A percentile compares a stretch with the other conserved stretches of the same genome.
phyloP scores from a whole-genome alignment of 2,113 vertebrate species.

The Nothoprocta perdicaria region DNA sequence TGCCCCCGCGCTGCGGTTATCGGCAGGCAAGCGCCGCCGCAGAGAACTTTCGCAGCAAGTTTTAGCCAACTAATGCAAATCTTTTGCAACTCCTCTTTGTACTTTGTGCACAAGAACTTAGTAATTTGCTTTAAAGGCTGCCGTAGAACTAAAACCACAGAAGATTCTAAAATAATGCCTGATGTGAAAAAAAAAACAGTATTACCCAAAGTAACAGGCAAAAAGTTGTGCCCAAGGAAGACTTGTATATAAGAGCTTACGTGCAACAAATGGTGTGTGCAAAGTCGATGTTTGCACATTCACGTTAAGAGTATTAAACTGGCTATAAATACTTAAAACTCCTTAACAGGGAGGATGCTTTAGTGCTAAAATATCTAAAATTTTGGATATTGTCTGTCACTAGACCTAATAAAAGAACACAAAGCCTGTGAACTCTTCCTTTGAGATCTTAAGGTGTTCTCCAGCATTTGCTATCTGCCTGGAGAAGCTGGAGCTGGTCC shows the following conservation, averaged over 20 bases:
- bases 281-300: not conserved
- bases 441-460: not conserved
- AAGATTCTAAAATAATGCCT: not conserved
- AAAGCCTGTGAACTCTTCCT: not conserved
- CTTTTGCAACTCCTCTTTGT: not conserved
- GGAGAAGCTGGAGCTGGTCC: not conserved
- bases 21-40: too few relatives aligned
- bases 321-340: not conserved
- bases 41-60: too few relatives aligned
- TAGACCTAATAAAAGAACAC: not conserved
- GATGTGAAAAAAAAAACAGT: not conserved
- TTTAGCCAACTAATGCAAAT: not conserved
- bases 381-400: not conserved
- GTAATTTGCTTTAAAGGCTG: not conserved
- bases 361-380: not conserved
- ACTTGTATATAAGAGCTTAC: not conserved
- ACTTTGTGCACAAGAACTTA: not conserved
- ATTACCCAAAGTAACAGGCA: accelerated
- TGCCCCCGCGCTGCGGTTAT: not conserved
- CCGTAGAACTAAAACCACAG: not conserved
- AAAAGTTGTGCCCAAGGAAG: not conserved
- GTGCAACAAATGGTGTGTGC: not conserved
- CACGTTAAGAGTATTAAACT: not conserved
- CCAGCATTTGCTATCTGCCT: not conserved
- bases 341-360: not conserved